Evolutionary conservation across 2,888 invertebrate genomes (phyloP).

Genomic region (Hydrotaea cyrtoneurina): DNA sequence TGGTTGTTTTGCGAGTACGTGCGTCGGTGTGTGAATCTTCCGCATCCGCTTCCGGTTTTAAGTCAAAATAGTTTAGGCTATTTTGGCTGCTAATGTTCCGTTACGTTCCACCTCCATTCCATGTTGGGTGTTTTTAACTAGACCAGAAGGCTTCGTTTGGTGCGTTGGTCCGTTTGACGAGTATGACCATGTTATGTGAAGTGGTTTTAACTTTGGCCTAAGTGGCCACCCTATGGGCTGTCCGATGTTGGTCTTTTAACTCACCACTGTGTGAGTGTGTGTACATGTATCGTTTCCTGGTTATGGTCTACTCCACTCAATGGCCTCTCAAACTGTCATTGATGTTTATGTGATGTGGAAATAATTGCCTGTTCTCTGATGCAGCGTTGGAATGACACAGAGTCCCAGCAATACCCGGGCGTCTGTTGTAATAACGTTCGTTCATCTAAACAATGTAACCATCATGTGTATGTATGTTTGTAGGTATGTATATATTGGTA

Average conservation of each 20-base stretch:
- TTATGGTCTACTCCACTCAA: conserved; percentile 21
- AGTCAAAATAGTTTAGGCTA: conserved; percentile 13
- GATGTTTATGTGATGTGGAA: conserved; percentile 40
- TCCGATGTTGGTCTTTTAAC: background rate
- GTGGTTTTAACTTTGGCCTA: conserved; percentile 47
- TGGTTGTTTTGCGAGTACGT: background rate
- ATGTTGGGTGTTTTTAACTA: background rate
- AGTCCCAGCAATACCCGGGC: background rate
- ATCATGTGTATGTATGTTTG: background rate
- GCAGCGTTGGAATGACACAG: background rate
- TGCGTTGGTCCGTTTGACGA: background rate
- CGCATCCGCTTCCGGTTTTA: conserved; percentile 42
- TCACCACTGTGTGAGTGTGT: background rate
- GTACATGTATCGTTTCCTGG: background rate
- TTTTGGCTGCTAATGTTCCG: conserved; percentile 44
- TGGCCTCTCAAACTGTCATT: background rate
- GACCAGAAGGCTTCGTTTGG: background rate
- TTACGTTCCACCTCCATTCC: conserved; percentile 36
- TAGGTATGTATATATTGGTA: conserved; percentile 6
- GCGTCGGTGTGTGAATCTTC: conserved; percentile 7
- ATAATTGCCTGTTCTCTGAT: conserved; percentile 53
- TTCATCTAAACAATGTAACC: background rate
- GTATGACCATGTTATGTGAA: conserved; percentile 19
- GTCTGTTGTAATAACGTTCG: background rate
- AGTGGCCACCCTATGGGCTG: background rate